Conservation (phyloP, 2,113 vertebrate genomes). For the Carettochelys insculpta region DNA sequence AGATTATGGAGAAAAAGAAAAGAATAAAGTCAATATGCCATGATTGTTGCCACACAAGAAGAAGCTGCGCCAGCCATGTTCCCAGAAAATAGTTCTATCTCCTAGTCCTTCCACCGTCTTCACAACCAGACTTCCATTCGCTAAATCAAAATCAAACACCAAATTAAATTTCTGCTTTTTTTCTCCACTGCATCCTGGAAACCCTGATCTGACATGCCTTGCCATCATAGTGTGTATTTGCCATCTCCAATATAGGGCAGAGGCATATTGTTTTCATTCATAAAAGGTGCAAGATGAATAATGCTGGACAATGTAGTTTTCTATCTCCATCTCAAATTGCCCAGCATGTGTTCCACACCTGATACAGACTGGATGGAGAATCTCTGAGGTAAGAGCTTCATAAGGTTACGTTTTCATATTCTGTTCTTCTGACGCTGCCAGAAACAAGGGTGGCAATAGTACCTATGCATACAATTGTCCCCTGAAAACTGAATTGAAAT, state of each 20-base stretch:
- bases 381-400: background rate
- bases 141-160: background rate
- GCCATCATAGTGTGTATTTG: background rate
- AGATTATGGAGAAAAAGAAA: background rate
- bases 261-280: background rate
- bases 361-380: background rate
- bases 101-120: background rate
- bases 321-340: background rate
- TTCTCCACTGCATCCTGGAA: background rate
- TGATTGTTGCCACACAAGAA: background rate
- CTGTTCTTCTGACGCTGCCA: background rate
- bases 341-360: background rate
- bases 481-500: background rate
- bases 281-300: background rate
- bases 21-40: background rate
- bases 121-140: no score
- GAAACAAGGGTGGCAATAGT: background rate
- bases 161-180: background rate
- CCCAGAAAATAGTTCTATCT: rapidly evolving
- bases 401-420: background rate
- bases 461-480: background rate
- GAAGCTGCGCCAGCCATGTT: background rate
- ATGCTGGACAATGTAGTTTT: background rate
- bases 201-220: background rate
- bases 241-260: background rate